Conservation (phyloP, 1,140 invertebrate species). For the Leptinotarsa lineolata region DNA sequence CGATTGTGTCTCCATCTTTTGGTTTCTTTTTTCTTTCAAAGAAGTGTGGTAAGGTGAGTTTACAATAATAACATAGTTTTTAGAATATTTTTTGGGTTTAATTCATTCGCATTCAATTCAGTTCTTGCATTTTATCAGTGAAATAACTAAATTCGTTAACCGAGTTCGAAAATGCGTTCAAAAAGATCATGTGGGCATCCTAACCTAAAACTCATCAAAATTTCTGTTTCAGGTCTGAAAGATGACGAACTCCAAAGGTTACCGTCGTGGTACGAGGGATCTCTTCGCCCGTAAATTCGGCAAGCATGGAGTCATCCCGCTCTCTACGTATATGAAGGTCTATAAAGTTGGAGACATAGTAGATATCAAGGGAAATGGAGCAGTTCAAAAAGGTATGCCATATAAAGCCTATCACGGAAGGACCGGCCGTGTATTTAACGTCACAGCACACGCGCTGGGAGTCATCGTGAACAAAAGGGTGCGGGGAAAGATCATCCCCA, state of each 20-base stretch:
- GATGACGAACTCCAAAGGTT: constrained; percentile 99
- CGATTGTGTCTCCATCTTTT: not conserved
- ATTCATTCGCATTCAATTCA: too few relatives aligned
- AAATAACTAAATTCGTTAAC: too few relatives aligned
- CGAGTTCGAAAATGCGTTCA: too few relatives aligned
- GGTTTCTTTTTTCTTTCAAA: not conserved
- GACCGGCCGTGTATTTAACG: constrained; percentile 97
- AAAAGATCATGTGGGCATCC: constrained; percentile 12
- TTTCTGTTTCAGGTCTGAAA: constrained; percentile 51
- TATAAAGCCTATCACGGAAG: constrained; percentile 99
- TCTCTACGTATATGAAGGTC: constrained; percentile 95
- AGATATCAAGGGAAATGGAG: constrained; percentile 98
- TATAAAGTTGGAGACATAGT: constrained; percentile 99
- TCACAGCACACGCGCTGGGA: constrained; percentile 94
- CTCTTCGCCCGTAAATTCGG: constrained; percentile 95
- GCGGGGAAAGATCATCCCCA: constrained; percentile 88
- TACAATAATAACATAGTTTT: not conserved
- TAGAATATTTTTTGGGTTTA: too few relatives aligned
- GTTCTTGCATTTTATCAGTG: too few relatives aligned
- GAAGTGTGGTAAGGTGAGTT: not conserved
- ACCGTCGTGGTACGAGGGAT: constrained; percentile 95
- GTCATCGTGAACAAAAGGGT: constrained; percentile 99
- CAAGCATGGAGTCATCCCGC: constrained; percentile 90
- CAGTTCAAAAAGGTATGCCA: constrained; percentile 99
- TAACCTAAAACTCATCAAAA: constrained; percentile 10